These are phyloP conservation scores for Coturnix japonica DNA, from an alignment of 2,113 vertebrate genomes.

Conservation along the genomic window DNA sequence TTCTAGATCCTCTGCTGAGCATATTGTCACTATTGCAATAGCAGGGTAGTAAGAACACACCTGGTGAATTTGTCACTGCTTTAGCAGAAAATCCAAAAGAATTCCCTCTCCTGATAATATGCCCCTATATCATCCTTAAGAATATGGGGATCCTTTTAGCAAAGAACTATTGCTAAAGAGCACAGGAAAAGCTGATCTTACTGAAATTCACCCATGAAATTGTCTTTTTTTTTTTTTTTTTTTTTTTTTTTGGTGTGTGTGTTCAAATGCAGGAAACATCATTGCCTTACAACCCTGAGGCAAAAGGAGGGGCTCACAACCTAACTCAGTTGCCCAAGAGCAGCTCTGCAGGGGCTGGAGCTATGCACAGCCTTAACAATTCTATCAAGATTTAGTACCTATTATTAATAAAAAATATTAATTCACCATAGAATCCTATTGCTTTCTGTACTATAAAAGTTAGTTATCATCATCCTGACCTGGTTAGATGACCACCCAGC, in stretches of 20 bases:
- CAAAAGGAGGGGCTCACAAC: background rate
- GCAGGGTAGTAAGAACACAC: background rate
- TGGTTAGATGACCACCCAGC: slow-evolving; percentile 44
- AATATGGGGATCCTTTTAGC: background rate
- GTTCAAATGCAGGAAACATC: background rate
- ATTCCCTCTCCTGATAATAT: background rate
- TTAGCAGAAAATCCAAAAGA: background rate
- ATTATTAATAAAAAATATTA: slow-evolving; percentile 37
- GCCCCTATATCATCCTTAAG: background rate
- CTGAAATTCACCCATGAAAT: background rate
- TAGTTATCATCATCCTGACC: background rate
- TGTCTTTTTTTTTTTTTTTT: background rate
- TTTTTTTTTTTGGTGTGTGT: background rate
- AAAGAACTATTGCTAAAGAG: background rate
- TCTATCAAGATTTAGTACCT: slow-evolving; percentile 8
- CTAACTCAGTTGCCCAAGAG: background rate
- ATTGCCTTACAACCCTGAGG: background rate
- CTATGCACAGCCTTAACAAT: background rate
- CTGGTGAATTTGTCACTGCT: background rate
- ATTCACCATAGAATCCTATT: background rate
- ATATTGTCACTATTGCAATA: background rate
- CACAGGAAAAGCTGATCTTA: background rate
- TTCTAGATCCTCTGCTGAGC: background rate
- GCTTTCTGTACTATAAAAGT: slow-evolving; percentile 44
- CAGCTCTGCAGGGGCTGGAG: background rate